Evolutionary conservation across 2,113 vertebrate species (phyloP), one percentile per base, ranked within the genome.

Genomic region (Nyctereutes procyonoides): DNA sequence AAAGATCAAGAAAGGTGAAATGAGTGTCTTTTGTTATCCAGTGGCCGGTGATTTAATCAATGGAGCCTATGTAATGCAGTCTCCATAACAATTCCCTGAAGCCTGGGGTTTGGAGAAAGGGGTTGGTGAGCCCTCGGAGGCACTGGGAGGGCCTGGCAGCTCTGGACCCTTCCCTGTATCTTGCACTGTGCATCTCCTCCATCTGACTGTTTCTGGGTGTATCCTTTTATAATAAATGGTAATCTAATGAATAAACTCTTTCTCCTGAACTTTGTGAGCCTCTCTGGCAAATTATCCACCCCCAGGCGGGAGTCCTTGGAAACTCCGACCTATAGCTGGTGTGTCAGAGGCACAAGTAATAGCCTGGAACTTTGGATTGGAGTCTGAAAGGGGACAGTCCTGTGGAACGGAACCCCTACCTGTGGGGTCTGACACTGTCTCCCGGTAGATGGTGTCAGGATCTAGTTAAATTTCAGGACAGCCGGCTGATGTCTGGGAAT

Each of bases 51-150:
- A 71, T 32, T 82, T 56, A 10, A 43, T 82, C 63, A 69, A 30
- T 81, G 35, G 0, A 30, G 12, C 62, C 76, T 43, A 38, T 12
- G 7, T 32, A 69, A 67, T 67, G 76, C 35, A 65, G 26, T 12
- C 24, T 38, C 48, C 76, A 30, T 30, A 30, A 67, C 15, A 67
- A 67, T 55, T 38, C 48, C 62, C 76, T 15, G 26, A 26, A 35
- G 48, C 11, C 2, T 20, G 53, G 77, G 43, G 24, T 58, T 67
- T 58, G 77, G 88, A 92, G 53, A 91, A 11, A 8, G 24, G 38
- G 53, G 62, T 69, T 4, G 19, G 55, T 69, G 77, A 69, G 3
- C 28, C 2, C 1, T 0, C 2, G 2, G 76, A 38, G 32, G 51
- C 10, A 7, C 88, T 30, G 76, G 35, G 60, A 56, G 24, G 32